Base-by-base conservation (phyloP, 2,113 vertebrate species). In the Protomyctophum bolini region DNA sequence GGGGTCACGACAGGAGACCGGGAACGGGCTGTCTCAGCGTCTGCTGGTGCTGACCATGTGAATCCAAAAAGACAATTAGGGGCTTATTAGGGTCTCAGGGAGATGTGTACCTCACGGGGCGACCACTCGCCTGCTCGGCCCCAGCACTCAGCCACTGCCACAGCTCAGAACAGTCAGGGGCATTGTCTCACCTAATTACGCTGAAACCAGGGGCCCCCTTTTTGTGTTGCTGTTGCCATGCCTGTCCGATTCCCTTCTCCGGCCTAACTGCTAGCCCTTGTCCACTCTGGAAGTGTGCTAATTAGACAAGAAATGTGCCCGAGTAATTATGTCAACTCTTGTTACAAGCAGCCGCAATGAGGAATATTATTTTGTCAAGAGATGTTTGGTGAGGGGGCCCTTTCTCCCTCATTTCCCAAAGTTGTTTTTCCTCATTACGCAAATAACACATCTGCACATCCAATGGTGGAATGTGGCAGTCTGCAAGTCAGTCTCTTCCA, bases 161-260 rank as follows among this genome's bases (percentile, higher is more conserved):
- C 94, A 92, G 93, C 94, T 85, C 93, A 94, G 95, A 97, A 97
- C 95, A 96, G 96, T 95, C 95, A 92, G 94, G 94, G 94, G 94
- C 91, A 94, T 94, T 97, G 96, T 98, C 97, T 96, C 94, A 95
- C 95, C 95, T 96, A 97, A 97, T 98, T 96, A 98, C 0, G 12
- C 86, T 93, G 93, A 94, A 95, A 83, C 55, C 75, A 59, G 83
- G 93, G 94, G 91, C 93, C 92, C 90, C 94, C 94, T 95, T 86
- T 96, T 94, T 97, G 95, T 97, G 94, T 96, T 93, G 92, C 90
- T 83, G 91, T 96, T 89, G 86, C 93, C 94, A 96, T 95, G 96
- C 94, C 94, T 98, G 96, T 98, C 96, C 86, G 93, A 95, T 97
- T 94, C 92, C 93, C 93, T 95, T 96, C 96, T 92, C 83, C 82